These are phyloP conservation scores for Pantherophis alleghaniensis DNA, from an alignment of 2,797 vertebrate species.

Conservation along the genomic window DNA sequence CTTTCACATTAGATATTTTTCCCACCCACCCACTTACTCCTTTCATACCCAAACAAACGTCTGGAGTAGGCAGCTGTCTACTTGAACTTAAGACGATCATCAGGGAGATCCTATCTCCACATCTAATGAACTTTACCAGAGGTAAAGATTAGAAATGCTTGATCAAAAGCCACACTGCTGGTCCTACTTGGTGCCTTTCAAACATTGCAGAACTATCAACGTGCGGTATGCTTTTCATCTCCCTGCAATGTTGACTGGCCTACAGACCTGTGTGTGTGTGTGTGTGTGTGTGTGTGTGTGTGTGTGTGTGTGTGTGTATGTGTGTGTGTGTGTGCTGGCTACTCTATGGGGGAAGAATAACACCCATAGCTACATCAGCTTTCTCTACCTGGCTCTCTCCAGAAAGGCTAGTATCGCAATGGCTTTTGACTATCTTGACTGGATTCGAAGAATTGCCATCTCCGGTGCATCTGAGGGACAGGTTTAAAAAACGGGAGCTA, in stretches of 20 bases:
- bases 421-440: neutral
- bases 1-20: constrained; percentile 37
- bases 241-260: neutral
- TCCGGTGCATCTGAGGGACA: neutral
- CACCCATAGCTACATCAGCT: neutral
- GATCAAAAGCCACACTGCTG: neutral
- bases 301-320: no score
- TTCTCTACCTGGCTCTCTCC: neutral
- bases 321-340: no score
- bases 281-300: no score
- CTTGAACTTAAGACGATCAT: constrained; percentile 32
- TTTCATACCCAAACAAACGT: constrained; percentile 18
- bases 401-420: neutral
- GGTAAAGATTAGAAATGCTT: neutral
- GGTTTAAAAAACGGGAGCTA: neutral
- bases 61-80: constrained; percentile 19
- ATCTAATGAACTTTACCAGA: neutral
- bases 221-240: neutral
- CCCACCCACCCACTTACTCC: neutral
- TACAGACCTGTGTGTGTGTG: neutral
- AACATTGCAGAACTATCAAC: neutral
- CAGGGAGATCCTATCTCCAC: neutral
- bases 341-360: neutral
- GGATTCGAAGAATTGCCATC: neutral
- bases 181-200: neutral